phyloP scores from a whole-genome alignment of 2,888 invertebrate genomes.

The Podotricha telesiphe region DNA sequence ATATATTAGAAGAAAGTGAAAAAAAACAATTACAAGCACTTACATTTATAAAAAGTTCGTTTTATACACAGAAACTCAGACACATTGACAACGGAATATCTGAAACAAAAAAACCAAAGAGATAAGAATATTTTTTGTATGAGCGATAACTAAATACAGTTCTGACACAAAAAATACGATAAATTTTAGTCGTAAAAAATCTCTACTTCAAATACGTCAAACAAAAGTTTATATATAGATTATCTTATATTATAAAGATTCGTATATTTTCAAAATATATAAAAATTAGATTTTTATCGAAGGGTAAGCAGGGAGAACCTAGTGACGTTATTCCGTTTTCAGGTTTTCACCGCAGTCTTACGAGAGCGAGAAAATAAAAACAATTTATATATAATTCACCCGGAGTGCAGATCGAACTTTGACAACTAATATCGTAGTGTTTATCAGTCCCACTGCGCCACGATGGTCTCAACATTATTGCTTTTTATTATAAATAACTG shows the following conservation, averaged over 20 bases:
- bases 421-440: no score
- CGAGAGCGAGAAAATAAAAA: no score
- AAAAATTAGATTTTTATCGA: no score
- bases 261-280: no score
- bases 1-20: neutral
- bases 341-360: no score
- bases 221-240: neutral
- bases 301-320: no score
- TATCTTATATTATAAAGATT: no score
- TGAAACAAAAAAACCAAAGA: slow-evolving; percentile 55
- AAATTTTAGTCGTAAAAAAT: slow-evolving; percentile 5
- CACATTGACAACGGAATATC: slow-evolving; percentile 52
- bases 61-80: slow-evolving; percentile 55
- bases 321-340: no score
- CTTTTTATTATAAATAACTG: neutral
- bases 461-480: neutral
- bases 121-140: slow-evolving; percentile 5
- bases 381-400: no score
- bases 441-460: no score
- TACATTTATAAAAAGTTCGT: slow-evolving; percentile 70
- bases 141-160: slow-evolving; percentile 9
- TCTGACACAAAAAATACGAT: slow-evolving; percentile 7
- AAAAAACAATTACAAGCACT: slow-evolving; percentile 47
- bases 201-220: neutral
- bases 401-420: no score